A percentile compares a stretch with the other conserved stretches of the same genome.
Conservation (phyloP, 2,888 invertebrate genomes). For the Anodontia alba region DNA sequence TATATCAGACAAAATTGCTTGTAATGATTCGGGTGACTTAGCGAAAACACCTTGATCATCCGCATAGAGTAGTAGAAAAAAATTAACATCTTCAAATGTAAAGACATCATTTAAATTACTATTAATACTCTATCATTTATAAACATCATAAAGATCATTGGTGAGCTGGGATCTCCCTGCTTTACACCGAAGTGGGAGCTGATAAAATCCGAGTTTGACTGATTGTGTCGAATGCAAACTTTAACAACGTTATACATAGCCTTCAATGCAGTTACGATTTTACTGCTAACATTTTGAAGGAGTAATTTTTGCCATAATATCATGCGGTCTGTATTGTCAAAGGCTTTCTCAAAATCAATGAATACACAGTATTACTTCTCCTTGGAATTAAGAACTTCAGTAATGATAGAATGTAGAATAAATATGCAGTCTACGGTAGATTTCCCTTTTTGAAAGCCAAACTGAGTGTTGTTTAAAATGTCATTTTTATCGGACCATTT, state of each 20-base stretch:
- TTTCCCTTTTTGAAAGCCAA: conserved; percentile 6
- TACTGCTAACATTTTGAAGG: too few relatives aligned
- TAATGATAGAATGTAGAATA: background rate
- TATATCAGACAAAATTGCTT: too few relatives aligned
- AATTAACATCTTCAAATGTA: background rate
- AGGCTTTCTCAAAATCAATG: too few relatives aligned
- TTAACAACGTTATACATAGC: background rate
- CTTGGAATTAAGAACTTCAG: background rate
- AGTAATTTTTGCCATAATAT: background rate
- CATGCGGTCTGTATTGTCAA: background rate
- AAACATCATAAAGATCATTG: conserved; percentile 12
- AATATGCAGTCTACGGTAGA: background rate
- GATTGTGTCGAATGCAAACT: background rate
- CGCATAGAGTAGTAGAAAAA: background rate
- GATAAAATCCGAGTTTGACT: background rate
- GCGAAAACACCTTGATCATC: background rate
- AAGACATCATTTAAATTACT: too few relatives aligned
- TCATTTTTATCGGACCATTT: conserved; percentile 4
- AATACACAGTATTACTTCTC: conserved; percentile 1
- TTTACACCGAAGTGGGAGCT: background rate
- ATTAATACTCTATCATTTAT: too few relatives aligned
- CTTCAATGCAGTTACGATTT: background rate
- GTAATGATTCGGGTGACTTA: background rate
- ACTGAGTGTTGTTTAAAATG: background rate
- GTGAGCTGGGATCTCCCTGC: background rate